Evolutionary conservation across 2,888 invertebrate genomes (phyloP).

Genomic region (Luperina nickerlii): DNA sequence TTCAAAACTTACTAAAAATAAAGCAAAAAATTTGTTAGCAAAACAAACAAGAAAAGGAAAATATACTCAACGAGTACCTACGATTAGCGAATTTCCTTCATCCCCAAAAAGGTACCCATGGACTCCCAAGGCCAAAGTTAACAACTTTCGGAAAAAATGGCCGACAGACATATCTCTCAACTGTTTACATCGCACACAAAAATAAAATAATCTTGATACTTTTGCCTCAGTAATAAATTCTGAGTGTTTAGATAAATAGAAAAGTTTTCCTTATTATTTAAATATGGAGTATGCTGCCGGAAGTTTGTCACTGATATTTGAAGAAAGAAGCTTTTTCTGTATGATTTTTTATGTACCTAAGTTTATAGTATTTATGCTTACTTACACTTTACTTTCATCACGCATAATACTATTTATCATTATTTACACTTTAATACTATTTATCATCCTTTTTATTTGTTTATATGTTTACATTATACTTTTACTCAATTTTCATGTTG

Average conservation of each 20-base stretch:
- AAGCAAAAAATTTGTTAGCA: background rate
- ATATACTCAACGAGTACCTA: background rate
- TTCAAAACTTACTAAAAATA: too few relatives aligned
- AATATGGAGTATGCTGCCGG: constrained; percentile 33
- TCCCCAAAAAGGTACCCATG: background rate
- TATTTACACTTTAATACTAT: too few relatives aligned
- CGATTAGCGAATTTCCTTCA: background rate
- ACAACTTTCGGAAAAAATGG: constrained; percentile 16
- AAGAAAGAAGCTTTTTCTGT: background rate
- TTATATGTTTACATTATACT: too few relatives aligned
- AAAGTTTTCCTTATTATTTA: constrained; percentile 51
- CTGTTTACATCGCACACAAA: constrained; percentile 24
- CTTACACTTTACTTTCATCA: too few relatives aligned
- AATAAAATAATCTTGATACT: constrained; percentile 42
- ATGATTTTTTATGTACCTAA: background rate
- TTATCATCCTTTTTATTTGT: too few relatives aligned
- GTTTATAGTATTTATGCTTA: too few relatives aligned
- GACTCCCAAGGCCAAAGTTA: background rate
- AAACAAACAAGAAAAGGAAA: background rate
- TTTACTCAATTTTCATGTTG: too few relatives aligned
- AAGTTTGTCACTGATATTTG: constrained; percentile 20
- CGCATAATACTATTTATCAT: too few relatives aligned
- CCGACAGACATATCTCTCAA: background rate
- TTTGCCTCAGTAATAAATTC: constrained; percentile 39
- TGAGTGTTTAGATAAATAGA: constrained; percentile 35